Conservation (phyloP, 2,888 invertebrate genomes). For the Alloplasta piceator region DNA sequence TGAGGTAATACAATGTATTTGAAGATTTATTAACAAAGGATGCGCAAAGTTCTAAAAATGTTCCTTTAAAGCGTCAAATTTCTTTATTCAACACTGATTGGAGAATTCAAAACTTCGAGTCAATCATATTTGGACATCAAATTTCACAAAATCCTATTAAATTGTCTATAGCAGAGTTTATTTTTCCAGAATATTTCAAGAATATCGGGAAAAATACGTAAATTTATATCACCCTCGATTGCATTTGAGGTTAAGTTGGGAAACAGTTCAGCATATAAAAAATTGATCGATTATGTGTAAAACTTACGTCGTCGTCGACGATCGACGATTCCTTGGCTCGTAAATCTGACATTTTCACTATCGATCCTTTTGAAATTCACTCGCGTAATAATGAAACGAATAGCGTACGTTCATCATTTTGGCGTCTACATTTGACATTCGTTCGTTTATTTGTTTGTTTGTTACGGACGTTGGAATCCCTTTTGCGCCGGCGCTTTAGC, state of each 20-base stretch:
- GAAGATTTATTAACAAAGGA: no score
- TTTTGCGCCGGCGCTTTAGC: background rate
- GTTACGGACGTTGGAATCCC: slow-evolving; percentile 31
- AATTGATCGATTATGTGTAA: slow-evolving; percentile 16
- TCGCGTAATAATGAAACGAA: slow-evolving; percentile 30
- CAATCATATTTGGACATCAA: no score
- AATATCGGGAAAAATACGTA: background rate
- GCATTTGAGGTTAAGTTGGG: slow-evolving; percentile 49
- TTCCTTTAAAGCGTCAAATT: no score
- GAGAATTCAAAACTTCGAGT: no score
- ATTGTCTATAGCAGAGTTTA: background rate
- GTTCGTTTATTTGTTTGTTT: slow-evolving; percentile 76
- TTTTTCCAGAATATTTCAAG: background rate
- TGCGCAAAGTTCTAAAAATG: no score
- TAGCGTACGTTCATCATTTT: slow-evolving; percentile 67
- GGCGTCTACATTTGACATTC: slow-evolving; percentile 70
- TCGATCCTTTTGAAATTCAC: slow-evolving; percentile 39
- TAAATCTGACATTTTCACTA: slow-evolving; percentile 67
- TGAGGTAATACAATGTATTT: no score
- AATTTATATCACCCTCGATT: background rate
- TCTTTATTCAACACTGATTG: no score
- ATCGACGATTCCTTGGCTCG: slow-evolving; percentile 63
- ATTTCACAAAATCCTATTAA: background rate
- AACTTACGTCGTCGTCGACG: slow-evolving; percentile 71
- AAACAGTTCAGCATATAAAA: background rate